These are phyloP conservation scores for Drosophila subobscura DNA, from an alignment of 1,140 invertebrate genomes.

Conservation along the genomic window DNA sequence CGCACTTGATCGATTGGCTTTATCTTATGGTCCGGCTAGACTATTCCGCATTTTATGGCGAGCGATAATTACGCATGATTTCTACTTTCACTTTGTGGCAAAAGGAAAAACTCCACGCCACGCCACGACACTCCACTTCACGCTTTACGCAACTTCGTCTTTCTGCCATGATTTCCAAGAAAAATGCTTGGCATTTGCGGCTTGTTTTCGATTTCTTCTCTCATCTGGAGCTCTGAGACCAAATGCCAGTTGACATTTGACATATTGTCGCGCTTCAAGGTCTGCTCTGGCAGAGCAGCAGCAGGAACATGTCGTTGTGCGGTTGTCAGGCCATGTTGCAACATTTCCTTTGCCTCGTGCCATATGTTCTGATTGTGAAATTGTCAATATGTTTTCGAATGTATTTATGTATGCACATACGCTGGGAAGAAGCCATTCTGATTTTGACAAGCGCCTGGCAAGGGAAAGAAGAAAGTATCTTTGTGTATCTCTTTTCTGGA, in stretches of 20 bases:
- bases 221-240: constrained; percentile 2
- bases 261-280: constrained; percentile 59
- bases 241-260: constrained; percentile 61
- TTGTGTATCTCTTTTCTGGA: too few relatives aligned
- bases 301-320: constrained; percentile 27
- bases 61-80: constrained; percentile 69
- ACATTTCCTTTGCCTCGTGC: constrained; percentile 28
- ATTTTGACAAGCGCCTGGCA: not conserved
- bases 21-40: constrained; percentile 69
- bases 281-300: not conserved
- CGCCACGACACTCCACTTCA: constrained; percentile 31
- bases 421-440: too few relatives aligned
- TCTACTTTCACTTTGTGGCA: constrained; percentile 58
- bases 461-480: not conserved
- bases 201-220: constrained; percentile 20
- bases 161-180: constrained; percentile 16
- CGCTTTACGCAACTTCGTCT: constrained; percentile 58
- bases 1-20: constrained; percentile 67
- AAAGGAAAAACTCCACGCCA: constrained; percentile 54
- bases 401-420: too few relatives aligned
- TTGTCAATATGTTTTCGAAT: constrained; percentile 46
- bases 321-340: constrained; percentile 49
- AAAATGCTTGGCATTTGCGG: constrained; percentile 42
- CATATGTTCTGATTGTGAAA: constrained; percentile 51
- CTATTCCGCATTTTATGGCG: constrained; percentile 72